Percentiles rank a stretch among this genome's conserved stretches.
phyloP scores from a whole-genome alignment of 2,888 invertebrate species.

The Muscina levida region DNA sequence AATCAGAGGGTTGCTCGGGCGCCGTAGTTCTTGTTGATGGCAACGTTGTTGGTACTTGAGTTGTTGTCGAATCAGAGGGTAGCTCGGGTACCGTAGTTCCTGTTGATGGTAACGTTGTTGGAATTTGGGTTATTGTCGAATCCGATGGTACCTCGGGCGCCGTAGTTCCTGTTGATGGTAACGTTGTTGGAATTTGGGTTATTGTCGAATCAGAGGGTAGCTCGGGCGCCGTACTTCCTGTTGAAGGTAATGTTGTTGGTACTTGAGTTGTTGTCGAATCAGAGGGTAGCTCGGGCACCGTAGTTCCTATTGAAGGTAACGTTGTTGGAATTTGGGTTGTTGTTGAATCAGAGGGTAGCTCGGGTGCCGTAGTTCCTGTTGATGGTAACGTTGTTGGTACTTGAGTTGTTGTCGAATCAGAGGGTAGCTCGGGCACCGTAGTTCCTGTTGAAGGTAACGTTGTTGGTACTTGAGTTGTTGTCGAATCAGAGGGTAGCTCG shows the following conservation, averaged over 20 bases:
- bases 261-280: background rate
- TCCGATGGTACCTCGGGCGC: constrained; percentile 1
- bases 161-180: constrained; percentile 1
- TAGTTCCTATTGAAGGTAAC: background rate
- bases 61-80: too few species aligned
- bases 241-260: background rate
- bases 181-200: background rate
- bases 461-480: constrained; percentile 1
- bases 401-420: constrained; percentile 10
- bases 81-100: too few species aligned
- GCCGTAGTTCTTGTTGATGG: background rate
- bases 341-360: background rate
- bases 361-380: background rate
- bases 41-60: background rate
- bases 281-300: background rate
- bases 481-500: background rate
- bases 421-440: background rate
- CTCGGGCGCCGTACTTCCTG: background rate
- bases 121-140: constrained; percentile 12
- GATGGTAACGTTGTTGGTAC: background rate
- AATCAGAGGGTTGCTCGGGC: too few species aligned
- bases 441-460: background rate
- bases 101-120: background rate
- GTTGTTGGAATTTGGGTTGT: background rate
- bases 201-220: constrained; percentile 16